A percentile compares a stretch with the other conserved stretches of the same genome.
Evolutionary conservation across 1,140 invertebrate genomes (phyloP).

Genomic region (Panonychus citri): DNA sequence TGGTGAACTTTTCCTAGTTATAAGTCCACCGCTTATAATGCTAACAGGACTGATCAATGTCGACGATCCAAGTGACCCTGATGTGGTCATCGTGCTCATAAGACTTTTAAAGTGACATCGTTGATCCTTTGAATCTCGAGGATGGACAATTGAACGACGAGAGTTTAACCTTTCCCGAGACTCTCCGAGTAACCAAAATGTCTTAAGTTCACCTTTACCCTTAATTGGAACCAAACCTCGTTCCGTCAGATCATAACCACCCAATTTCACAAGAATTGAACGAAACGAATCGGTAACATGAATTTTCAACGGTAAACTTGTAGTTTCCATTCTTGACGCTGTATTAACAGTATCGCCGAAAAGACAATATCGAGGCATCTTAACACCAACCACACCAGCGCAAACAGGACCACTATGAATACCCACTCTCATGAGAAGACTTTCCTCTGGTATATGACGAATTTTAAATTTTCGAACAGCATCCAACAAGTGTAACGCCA

Average conservation of each 20-base stretch:
- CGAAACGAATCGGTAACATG: constrained; percentile 73
- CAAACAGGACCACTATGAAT: constrained; percentile 45
- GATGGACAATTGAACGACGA: not conserved
- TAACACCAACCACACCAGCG: constrained; percentile 54
- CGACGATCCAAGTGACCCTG: no score
- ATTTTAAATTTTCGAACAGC: constrained; percentile 73
- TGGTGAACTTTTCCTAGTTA: no score
- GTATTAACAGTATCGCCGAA: constrained; percentile 82
- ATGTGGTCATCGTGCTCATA: not conserved
- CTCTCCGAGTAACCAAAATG: constrained; percentile 20
- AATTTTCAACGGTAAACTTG: constrained; percentile 45
- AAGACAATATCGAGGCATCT: constrained; percentile 71
- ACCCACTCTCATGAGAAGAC: constrained; percentile 74
- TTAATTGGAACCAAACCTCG: constrained; percentile 33
- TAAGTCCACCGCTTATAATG: no score
- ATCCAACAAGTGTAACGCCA: constrained; percentile 75
- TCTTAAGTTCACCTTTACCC: constrained; percentile 24
- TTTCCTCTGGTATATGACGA: constrained; percentile 68
- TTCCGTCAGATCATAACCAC: constrained; percentile 57
- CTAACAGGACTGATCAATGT: no score
- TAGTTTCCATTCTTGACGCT: constrained; percentile 78
- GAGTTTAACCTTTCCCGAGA: not conserved
- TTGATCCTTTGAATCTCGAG: not conserved
- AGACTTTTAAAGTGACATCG: not conserved
- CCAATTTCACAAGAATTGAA: constrained; percentile 44